phyloP scores from a whole-genome alignment of 2,113 vertebrate genomes.

The Nibea coibor region DNA sequence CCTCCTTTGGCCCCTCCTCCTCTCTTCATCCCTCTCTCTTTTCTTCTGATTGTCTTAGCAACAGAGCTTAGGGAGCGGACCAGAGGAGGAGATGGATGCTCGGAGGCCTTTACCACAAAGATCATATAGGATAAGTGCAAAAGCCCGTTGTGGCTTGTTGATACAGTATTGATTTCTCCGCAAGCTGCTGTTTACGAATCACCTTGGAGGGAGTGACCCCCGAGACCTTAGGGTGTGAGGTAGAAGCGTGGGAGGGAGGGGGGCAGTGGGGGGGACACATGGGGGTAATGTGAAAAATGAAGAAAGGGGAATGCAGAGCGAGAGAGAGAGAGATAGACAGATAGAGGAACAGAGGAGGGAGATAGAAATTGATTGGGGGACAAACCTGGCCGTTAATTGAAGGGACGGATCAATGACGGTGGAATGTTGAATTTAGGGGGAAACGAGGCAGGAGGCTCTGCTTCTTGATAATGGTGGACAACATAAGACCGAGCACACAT shows the following conservation, averaged over 20 bases:
- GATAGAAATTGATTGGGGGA: constrained; percentile 78
- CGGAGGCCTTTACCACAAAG: constrained; percentile 95
- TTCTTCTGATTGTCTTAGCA: constrained; percentile 87
- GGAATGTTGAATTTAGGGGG: constrained; percentile 68
- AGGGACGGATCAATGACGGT: constrained; percentile 72
- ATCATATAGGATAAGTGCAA: constrained; percentile 98
- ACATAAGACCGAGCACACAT: constrained; percentile 32
- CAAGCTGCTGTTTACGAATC: constrained; percentile 93
- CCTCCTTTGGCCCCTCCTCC: constrained; percentile 55
- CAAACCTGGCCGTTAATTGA: constrained; percentile 75
- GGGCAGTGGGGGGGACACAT: constrained; percentile 28
- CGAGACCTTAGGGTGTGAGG: constrained; percentile 90
- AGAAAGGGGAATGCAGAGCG: constrained; percentile 50
- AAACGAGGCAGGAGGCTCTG: constrained; percentile 30
- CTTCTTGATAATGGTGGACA: constrained; percentile 40
- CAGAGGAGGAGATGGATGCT: constrained; percentile 83
- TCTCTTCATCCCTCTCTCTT: constrained; percentile 72
- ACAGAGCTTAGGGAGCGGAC: constrained; percentile 75
- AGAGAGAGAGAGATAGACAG: constrained; percentile 53
- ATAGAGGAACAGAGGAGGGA: constrained; percentile 46
- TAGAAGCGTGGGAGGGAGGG: constrained; percentile 65
- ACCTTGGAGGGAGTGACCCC: constrained; percentile 98
- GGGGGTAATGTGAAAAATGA: constrained; percentile 70
- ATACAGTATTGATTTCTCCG: constrained; percentile 99
- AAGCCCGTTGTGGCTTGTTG: constrained; percentile 98